Evolutionary conservation across 2,113 vertebrate species (phyloP).

Genomic region (Emydocephalus ijimae): DNA sequence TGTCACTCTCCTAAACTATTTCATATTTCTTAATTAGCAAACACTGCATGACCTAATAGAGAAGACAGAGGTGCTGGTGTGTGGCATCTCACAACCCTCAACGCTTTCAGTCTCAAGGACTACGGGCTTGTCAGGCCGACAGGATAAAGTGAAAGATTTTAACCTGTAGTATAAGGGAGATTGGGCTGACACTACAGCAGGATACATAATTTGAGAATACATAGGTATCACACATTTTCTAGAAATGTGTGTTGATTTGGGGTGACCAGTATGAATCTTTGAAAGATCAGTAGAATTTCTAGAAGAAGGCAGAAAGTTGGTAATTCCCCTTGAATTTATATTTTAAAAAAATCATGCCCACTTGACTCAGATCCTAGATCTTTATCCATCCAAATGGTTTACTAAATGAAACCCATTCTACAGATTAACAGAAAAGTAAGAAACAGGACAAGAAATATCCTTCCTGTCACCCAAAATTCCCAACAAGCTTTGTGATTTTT

Average conservation of each 20-base stretch:
- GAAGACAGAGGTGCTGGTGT: fast-evolving
- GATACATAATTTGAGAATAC: fast-evolving
- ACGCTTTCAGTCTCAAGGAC: conserved; percentile 34
- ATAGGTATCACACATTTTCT: not conserved
- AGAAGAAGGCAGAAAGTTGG: not conserved
- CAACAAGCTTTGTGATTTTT: conserved; percentile 30
- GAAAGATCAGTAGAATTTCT: not conserved
- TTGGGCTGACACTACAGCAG: not conserved
- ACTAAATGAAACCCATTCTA: not conserved
- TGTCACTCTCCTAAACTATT: not conserved
- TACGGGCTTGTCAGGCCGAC: conserved; percentile 23
- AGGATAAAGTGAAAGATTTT: conserved; percentile 1
- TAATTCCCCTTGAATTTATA: not conserved
- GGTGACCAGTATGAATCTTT: not conserved
- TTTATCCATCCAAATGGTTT: not conserved
- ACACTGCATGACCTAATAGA: not conserved
- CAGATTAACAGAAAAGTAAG: not conserved
- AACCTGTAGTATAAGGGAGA: not conserved
- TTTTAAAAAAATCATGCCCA: not conserved
- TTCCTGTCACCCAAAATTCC: not conserved
- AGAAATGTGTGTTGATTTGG: not conserved
- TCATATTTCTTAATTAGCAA: not conserved
- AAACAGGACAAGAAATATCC: not conserved
- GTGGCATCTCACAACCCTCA: conserved; percentile 11
- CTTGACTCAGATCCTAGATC: not conserved